A percentile compares a stretch with the other conserved stretches of the same genome.
phyloP scores from a whole-genome alignment of 2,797 vertebrate genomes.

The Tragopan temminckii region DNA sequence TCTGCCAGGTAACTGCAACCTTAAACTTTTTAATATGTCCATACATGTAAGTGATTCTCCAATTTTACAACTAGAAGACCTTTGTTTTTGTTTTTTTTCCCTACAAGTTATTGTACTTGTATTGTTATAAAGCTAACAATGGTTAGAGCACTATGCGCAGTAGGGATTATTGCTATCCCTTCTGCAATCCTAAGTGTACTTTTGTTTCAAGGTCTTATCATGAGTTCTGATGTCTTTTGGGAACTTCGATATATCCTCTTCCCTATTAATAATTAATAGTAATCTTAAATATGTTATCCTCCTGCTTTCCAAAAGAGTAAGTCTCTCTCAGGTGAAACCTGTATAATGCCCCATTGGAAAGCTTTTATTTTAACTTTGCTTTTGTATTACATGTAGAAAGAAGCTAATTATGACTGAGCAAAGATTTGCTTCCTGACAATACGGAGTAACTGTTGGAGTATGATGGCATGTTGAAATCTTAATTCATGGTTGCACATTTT shows the following conservation, averaged over 20 bases:
- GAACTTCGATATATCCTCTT: neutral
- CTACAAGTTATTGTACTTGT: neutral
- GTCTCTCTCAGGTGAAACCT: neutral
- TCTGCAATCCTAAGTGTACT: fast-evolving
- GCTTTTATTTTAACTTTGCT: neutral
- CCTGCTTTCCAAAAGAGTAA: neutral
- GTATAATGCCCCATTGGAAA: neutral
- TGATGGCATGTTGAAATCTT: neutral
- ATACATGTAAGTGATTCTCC: neutral
- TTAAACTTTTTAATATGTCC: neutral
- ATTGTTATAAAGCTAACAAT: neutral
- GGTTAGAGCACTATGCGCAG: neutral
- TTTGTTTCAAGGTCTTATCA: neutral
- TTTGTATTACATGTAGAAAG: neutral
- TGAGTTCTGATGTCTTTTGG: neutral
- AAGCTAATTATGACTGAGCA: neutral
- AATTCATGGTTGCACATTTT: neutral
- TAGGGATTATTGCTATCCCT: neutral
- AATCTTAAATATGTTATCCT: neutral
- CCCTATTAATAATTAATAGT: neutral
- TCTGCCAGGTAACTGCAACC: neutral
- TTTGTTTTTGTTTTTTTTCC: neutral
- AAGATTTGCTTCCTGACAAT: neutral
- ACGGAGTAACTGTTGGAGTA: neutral
- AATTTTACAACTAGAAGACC: neutral